These are phyloP conservation scores for Pycnomerus fuliginosus DNA, from an alignment of 2,888 invertebrate species.

Conservation along the genomic window DNA sequence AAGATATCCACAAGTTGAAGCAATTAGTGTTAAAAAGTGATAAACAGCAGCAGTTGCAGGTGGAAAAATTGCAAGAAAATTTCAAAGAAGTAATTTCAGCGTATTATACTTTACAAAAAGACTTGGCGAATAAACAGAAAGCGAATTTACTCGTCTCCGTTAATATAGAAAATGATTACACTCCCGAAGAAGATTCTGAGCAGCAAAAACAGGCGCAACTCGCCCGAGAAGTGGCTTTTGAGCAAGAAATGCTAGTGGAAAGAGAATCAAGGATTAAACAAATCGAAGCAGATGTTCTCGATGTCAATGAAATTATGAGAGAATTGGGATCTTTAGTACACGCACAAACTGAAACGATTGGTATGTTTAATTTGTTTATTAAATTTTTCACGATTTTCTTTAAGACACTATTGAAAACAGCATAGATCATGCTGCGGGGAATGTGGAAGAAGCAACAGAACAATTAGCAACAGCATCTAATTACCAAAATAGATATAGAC, in stretches of 20 bases:
- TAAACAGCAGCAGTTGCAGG: conserved; percentile 79
- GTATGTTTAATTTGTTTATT: no score
- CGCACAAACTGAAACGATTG: conserved; percentile 70
- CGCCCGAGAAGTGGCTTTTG: conserved; percentile 69
- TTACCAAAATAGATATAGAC: conserved; percentile 74
- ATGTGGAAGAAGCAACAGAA: conserved; percentile 77
- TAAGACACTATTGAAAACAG: conserved; percentile 81
- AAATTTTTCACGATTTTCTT: conserved; percentile 33
- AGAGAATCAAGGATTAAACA: conserved; percentile 76
- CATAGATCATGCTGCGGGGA: conserved; percentile 71
- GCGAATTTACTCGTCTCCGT: conserved; percentile 55
- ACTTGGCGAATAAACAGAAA: conserved; percentile 70
- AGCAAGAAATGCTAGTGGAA: conserved; percentile 77
- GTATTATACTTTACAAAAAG: conserved; percentile 75
- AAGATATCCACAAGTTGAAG: conserved; percentile 71
- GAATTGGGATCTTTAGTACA: conserved; percentile 71
- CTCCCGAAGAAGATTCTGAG: conserved; percentile 41
- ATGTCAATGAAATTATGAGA: conserved; percentile 82
- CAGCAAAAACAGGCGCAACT: conserved; percentile 54
- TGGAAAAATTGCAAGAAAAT: conserved; percentile 79
- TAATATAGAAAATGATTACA: conserved; percentile 44
- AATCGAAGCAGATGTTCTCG: conserved; percentile 79
- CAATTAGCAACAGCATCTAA: conserved; percentile 79
- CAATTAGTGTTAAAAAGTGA: conserved; percentile 70
- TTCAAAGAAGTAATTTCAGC: conserved; percentile 73